Percentiles rank a stretch among this genome's conserved stretches.
These are phyloP conservation scores for Drosophila mayri DNA, from an alignment of 1,140 invertebrate genomes.

Conservation along the genomic window DNA sequence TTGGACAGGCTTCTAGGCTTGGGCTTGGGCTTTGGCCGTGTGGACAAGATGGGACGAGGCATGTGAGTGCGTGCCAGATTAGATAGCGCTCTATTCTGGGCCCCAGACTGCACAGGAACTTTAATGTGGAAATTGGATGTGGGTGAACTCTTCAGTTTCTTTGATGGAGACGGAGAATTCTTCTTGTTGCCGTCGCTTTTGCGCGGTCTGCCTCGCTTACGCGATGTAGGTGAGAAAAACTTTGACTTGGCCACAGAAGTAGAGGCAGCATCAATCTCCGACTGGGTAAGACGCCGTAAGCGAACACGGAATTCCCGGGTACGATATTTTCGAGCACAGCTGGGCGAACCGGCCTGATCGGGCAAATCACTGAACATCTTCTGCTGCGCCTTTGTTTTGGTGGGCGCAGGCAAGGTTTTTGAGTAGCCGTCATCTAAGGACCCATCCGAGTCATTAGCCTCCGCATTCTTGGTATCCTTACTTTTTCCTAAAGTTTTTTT, in stretches of 20 bases:
- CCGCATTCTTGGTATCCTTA: background rate
- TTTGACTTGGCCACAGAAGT: background rate
- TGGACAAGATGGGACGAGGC: conserved; percentile 37
- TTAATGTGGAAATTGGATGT: conserved; percentile 43
- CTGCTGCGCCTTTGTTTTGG: conserved; percentile 65
- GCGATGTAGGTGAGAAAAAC: background rate
- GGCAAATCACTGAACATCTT: conserved; percentile 62
- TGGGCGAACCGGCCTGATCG: background rate
- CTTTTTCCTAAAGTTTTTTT: background rate
- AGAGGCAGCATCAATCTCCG: conserved; percentile 7
- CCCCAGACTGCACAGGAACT: conserved; percentile 27
- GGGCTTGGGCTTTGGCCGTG: background rate
- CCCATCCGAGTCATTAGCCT: background rate
- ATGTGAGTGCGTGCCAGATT: conserved; percentile 15
- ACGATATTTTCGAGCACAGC: background rate
- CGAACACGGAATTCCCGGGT: background rate
- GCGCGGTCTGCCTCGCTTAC: conserved; percentile 13
- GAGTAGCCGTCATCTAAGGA: background rate
- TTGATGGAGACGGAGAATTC: conserved; percentile 7
- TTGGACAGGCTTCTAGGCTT: background rate
- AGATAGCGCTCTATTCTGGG: background rate
- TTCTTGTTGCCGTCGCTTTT: background rate
- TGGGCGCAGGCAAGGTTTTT: conserved; percentile 22
- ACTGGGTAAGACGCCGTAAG: background rate
- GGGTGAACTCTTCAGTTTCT: conserved; percentile 2